Percentiles rank a stretch among this genome's conserved stretches.
Evolutionary conservation across 2,888 invertebrate genomes (phyloP).

Genomic region (Andricus curvator): DNA sequence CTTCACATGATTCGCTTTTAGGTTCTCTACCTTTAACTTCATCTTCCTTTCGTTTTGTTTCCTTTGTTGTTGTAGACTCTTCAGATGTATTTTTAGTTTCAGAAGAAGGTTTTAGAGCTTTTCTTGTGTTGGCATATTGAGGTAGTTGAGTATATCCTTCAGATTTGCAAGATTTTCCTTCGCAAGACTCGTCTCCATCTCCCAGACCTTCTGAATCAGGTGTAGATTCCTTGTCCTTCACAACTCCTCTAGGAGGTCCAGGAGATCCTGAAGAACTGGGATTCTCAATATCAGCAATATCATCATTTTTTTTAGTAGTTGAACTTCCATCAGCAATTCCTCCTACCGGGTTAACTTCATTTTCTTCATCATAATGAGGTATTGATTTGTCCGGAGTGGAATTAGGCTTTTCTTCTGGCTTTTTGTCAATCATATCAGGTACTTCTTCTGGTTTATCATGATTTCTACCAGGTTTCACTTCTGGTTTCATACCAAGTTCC

Average conservation of each 20-base stretch:
- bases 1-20: neutral
- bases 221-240: neutral
- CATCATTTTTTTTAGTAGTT: neutral
- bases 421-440: neutral
- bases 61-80: neutral
- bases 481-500: neutral
- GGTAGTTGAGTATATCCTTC: neutral
- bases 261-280: neutral
- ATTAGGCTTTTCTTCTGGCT: neutral
- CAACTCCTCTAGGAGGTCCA: neutral
- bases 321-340: neutral
- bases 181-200: too few relatives aligned
- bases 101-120: too few relatives aligned
- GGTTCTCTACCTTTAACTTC: neutral
- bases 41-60: neutral
- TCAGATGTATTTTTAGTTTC: too few relatives aligned
- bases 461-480: neutral
- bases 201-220: neutral
- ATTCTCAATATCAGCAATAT: neutral
- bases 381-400: neutral
- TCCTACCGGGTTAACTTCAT: neutral
- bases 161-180: too few relatives aligned
- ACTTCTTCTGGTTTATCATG: neutral
- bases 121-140: too few relatives aligned
- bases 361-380: neutral